phyloP scores from a whole-genome alignment of 2,113 vertebrate genomes.

The Ramphastos sulfuratus region DNA sequence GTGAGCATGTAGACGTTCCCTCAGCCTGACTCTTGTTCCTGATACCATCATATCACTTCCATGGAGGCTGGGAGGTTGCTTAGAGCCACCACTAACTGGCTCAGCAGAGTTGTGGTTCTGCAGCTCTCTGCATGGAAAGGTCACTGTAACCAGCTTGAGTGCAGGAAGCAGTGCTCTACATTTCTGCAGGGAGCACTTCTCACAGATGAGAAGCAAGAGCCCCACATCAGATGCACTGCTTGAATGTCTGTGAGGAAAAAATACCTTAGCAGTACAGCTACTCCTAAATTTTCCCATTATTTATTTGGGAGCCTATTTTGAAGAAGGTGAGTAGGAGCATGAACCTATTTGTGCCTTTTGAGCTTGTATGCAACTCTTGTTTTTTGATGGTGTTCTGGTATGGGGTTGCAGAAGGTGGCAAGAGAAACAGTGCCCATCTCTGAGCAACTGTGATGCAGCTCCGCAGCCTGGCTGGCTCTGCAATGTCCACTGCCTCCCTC shows the following conservation, averaged over 20 bases:
- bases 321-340: not conserved
- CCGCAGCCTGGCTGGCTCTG: not conserved
- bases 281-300: not conserved
- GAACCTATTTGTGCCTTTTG: not conserved
- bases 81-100: not conserved
- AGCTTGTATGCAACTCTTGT: fast-evolving
- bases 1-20: not conserved
- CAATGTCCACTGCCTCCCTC: not conserved
- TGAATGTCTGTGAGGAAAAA: not conserved
- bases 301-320: not conserved
- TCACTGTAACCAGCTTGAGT: not conserved
- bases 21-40: not conserved
- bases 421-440: not conserved
- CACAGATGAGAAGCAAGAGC: not conserved
- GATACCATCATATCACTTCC: not conserved
- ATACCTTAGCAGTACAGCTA: not conserved
- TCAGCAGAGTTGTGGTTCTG: not conserved
- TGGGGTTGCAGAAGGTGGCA: not conserved
- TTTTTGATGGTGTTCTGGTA: not conserved
- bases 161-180: not conserved
- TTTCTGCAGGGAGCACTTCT: not conserved
- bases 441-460: not conserved
- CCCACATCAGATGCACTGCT: not conserved
- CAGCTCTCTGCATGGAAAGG: not conserved
- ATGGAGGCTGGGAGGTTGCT: not conserved